These are phyloP conservation scores for Clusia tigrina DNA, from an alignment of 2,888 invertebrate genomes.

Conservation along the genomic window DNA sequence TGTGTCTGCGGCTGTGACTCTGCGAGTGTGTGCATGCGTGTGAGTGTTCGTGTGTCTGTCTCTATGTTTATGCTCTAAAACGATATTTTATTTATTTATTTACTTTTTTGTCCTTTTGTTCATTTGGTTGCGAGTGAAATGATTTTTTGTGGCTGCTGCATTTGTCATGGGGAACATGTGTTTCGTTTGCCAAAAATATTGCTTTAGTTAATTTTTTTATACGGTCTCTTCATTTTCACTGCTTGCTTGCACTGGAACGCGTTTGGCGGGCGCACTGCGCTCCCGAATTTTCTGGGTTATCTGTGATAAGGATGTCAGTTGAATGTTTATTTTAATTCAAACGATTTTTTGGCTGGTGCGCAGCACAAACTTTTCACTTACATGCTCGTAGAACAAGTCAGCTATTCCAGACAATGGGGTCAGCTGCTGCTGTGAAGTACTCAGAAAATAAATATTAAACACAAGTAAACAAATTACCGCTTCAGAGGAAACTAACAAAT, in stretches of 20 bases:
- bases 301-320: not conserved
- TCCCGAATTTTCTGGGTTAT: too few species aligned
- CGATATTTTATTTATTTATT: constrained; percentile 8
- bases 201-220: constrained; percentile 16
- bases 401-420: too few species aligned
- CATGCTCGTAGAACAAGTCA: too few species aligned
- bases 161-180: constrained; percentile 20
- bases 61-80: constrained; percentile 32
- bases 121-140: not conserved
- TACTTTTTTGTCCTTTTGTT: not conserved
- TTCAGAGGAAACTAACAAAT: too few species aligned
- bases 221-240: not conserved
- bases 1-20: not conserved
- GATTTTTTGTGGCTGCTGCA: constrained; percentile 6
- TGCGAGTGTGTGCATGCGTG: too few species aligned
- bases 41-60: constrained; percentile 37
- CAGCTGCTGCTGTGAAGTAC: too few species aligned
- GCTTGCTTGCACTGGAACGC: not conserved
- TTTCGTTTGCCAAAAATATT: constrained; percentile 19
- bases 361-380: too few species aligned
- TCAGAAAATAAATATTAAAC: too few species aligned
- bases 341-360: too few species aligned
- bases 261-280: not conserved
- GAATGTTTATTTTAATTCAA: not conserved
- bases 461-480: too few species aligned